Evolutionary conservation across 2,888 invertebrate genomes (phyloP).

Genomic region (Parnassius mnemosyne): DNA sequence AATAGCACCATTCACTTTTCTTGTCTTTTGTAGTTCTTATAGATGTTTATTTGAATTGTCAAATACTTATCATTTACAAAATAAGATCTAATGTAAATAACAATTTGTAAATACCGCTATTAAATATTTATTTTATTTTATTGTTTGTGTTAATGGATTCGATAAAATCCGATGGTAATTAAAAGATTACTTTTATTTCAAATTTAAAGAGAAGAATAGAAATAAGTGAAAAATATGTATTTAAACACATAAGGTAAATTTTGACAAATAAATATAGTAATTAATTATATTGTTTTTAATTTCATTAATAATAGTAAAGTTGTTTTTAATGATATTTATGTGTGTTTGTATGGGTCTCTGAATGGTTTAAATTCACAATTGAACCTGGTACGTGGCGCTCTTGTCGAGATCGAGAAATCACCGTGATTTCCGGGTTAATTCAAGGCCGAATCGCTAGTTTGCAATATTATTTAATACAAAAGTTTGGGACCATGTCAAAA

Average conservation of each 20-base stretch:
- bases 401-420: no score
- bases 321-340: no score
- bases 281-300: constrained; percentile 42
- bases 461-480: no score
- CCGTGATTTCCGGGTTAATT: no score
- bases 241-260: constrained; percentile 42
- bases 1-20: constrained; percentile 46
- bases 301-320: background rate
- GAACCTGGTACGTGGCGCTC: no score
- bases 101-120: constrained; percentile 36
- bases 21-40: constrained; percentile 45
- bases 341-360: no score
- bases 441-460: no score
- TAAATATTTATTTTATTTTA: background rate
- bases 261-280: constrained; percentile 79
- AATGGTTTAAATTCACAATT: no score
- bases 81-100: constrained; percentile 39
- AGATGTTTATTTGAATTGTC: constrained; percentile 37
- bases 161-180: background rate
- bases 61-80: constrained; percentile 29
- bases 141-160: background rate
- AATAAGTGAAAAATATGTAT: constrained; percentile 20
- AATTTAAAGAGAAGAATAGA: constrained; percentile 15
- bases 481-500: no score
- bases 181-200: background rate